phyloP scores from a whole-genome alignment of 2,113 vertebrate species.

The Plotosus lineatus region DNA sequence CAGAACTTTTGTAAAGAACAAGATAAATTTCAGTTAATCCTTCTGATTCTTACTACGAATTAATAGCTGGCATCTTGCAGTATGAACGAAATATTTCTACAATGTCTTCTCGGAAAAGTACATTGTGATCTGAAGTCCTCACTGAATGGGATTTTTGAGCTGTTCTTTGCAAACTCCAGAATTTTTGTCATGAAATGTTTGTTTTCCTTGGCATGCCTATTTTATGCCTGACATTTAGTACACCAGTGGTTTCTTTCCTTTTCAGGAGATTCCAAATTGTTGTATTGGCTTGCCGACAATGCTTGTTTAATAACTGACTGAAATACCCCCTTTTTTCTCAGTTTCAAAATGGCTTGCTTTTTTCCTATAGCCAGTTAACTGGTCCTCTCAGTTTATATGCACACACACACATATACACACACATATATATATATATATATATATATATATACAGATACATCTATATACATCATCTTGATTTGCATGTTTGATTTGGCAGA shows the following conservation, averaged over 20 bases:
- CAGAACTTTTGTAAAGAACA: neutral
- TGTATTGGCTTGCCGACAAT: neutral
- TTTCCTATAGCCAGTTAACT: neutral
- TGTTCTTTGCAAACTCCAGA: neutral
- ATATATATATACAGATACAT: too few species aligned
- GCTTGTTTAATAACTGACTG: too few species aligned
- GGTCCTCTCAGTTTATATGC: neutral
- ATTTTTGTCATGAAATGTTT: neutral
- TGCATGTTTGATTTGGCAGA: too few species aligned
- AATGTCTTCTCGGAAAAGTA: neutral
- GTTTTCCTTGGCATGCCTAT: too few species aligned
- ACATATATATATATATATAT: too few species aligned
- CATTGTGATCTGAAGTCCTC: neutral
- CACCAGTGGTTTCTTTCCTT: neutral
- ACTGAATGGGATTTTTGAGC: too few species aligned
- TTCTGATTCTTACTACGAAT: neutral
- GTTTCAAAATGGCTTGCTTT: neutral
- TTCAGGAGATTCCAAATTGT: neutral
- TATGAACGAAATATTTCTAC: neutral
- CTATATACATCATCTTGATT: too few species aligned
- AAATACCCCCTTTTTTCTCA: neutral
- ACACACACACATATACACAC: too few species aligned
- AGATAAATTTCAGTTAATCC: neutral
- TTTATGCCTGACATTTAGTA: too few species aligned
- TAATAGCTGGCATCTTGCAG: neutral